Base-by-base conservation (phyloP, 2,113 vertebrate species). In the Taxidea taxus region DNA sequence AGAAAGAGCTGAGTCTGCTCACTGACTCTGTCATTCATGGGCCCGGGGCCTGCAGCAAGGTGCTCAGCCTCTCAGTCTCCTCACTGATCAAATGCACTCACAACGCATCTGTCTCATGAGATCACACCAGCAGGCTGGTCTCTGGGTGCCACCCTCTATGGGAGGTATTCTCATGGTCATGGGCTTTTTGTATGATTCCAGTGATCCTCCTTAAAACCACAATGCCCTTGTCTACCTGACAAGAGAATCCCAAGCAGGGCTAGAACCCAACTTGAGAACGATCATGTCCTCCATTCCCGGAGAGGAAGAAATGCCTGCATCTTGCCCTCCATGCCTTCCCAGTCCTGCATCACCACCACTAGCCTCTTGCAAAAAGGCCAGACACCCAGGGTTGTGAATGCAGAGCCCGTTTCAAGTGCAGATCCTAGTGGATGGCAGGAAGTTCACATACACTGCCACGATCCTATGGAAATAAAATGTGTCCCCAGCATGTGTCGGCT, bases 11-110 rank as follows among this genome's bases (percentile, higher is more conserved):
- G 20, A 0, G 58, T 4, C 74, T 13, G 18, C 27, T 9, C 9
- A 9, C 31, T 0, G n/a, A 20, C 9, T 8, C 37, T 42, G 8
- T 14, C 56, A 8, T 29, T 44, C 21, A 4, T 2, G 4, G 27
- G 29, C 39, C 4, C 7, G 20, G 34, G 49, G 16, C 62, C 62
- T 27, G 14, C 34, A 47, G 47, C 39, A 37, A 15, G 7, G n/a
- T 7, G 0, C 82, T 37, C 16, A 7, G 82, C 74, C 44, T 20
- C 66, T n/a, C 15, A 12, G 42, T 29, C 23, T 42, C 56, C 37
- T 29, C 13, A 4, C 0, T 34, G 54, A 51, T 18, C n/a, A 51
- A 20, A 60, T 2, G 64, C 37, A 87, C 86, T 74, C 54, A 58
- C 25, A 37, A 18, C 1, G 12, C 14, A 4, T 12, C 58, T 64